Base-by-base conservation (phyloP, 2,797 vertebrate species). In the Takifugu ocellatus region DNA sequence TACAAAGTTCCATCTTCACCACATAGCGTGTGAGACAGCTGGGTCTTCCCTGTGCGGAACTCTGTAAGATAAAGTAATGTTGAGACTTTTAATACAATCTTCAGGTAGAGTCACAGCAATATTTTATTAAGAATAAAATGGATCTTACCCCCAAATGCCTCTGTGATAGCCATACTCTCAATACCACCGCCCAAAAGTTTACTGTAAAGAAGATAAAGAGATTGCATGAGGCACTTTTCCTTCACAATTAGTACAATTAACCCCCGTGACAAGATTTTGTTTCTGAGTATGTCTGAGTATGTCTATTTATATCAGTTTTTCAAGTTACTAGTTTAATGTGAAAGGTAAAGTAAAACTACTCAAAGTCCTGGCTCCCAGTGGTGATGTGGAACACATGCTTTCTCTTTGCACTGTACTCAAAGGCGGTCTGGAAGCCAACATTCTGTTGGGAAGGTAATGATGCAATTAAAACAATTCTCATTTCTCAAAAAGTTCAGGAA, bases 161-260 rank as follows among this genome's bases (percentile, higher is more conserved):
- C 97, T 17, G 97, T 99, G 78, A 99, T 99, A 47, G 97, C 95
- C 97, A 99, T 99, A 70, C 97, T 99, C 89, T 99, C 96, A 66
- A 99, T 87, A 50, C 97, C 97, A 63, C 97, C 97, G 79, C 97
- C 96, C 54, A 98, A 74, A 61, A 98, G 92, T 84, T 99, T 99
- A 82, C 96, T 99, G 74, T 55, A 90, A 72, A 87, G 53, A 85
- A 25, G 79, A 74, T 25, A 68, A 9, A 49, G 3, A 52, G 25
- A 5, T 44, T 61, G 5, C 17, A 24, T 11, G 17, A 48, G 17
- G 21, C 17, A 21, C 7, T 48, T 3, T 24, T 21, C 21, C 21
- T 21, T 21, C 21, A 21, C 21, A 9, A 21, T 17, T 24, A 17
- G 17, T 45, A 45, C 25, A 5, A 6, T 17, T 17, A 17, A 17